phyloP scores from a whole-genome alignment of 2,113 vertebrate species.

The Otus sunia region DNA sequence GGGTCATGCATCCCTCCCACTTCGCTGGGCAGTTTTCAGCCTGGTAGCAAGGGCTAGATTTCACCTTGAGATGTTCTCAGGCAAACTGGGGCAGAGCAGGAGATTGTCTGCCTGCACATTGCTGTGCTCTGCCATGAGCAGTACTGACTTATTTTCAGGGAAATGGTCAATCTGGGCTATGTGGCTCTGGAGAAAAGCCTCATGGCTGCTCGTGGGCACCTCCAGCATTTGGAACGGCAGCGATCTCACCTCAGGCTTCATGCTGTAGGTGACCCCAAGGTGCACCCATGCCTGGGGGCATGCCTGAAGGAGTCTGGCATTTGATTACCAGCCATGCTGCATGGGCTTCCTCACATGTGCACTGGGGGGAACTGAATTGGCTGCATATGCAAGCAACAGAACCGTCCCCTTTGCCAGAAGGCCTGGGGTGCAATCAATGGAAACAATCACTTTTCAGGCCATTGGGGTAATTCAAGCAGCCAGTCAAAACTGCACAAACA shows the following conservation, averaged over 20 bases:
- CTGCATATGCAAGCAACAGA: not conserved
- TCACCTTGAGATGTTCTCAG: not conserved
- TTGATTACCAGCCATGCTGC: not conserved
- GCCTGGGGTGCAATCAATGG: not conserved
- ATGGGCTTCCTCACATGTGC: not conserved
- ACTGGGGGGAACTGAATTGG: not conserved
- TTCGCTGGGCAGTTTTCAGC: not conserved
- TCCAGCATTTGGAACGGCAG: fast-evolving
- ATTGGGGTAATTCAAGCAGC: not conserved
- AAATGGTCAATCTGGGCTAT: fast-evolving
- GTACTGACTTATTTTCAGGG: not conserved
- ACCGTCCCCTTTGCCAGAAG: not conserved
- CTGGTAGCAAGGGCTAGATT: not conserved
- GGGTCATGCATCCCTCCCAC: not conserved
- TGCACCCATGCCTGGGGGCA: fast-evolving
- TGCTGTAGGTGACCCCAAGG: fast-evolving
- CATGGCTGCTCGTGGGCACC: not conserved
- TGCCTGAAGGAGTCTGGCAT: not conserved
- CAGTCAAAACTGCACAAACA: not conserved
- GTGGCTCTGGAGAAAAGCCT: not conserved
- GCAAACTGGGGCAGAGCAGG: not conserved
- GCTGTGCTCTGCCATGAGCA: not conserved
- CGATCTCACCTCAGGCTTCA: not conserved
- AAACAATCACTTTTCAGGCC: not conserved
- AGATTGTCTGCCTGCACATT: not conserved